Evolutionary conservation across 2,888 invertebrate genomes (phyloP).

Genomic region (Sclerodermus sp.): DNA sequence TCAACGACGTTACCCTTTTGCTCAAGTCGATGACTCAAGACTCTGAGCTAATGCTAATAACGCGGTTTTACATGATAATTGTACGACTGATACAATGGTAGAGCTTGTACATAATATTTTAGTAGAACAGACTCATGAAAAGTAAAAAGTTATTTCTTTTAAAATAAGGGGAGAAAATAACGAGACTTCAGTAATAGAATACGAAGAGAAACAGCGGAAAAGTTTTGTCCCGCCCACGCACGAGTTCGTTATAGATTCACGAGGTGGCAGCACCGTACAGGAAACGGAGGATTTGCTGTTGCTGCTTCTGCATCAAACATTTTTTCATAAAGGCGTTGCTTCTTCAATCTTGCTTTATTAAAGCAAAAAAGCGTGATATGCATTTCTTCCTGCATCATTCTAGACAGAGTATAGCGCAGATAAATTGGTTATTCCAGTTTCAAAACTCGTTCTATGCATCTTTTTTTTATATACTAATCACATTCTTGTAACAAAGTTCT

Average conservation of each 20-base stretch:
- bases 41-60: too few relatives aligned
- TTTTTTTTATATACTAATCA: too few relatives aligned
- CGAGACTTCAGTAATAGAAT: background rate
- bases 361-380: background rate
- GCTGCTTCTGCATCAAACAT: background rate
- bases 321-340: background rate
- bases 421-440: too few relatives aligned
- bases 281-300: background rate
- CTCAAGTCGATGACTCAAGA: too few relatives aligned
- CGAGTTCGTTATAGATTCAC: conserved; percentile 25
- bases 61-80: too few relatives aligned
- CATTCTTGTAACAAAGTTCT: too few relatives aligned
- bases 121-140: background rate
- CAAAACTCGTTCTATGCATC: conserved; percentile 7
- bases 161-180: background rate
- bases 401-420: too few relatives aligned
- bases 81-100: too few relatives aligned
- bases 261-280: conserved; percentile 43
- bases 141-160: background rate
- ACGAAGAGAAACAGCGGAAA: conserved; percentile 18
- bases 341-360: background rate
- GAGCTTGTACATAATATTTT: too few relatives aligned
- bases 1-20: too few relatives aligned
- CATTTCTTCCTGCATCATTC: too few relatives aligned
- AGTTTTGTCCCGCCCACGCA: conserved; percentile 21